Evolutionary conservation across 2,797 vertebrate genomes (phyloP).

Genomic region (Eremophila alpestris): DNA sequence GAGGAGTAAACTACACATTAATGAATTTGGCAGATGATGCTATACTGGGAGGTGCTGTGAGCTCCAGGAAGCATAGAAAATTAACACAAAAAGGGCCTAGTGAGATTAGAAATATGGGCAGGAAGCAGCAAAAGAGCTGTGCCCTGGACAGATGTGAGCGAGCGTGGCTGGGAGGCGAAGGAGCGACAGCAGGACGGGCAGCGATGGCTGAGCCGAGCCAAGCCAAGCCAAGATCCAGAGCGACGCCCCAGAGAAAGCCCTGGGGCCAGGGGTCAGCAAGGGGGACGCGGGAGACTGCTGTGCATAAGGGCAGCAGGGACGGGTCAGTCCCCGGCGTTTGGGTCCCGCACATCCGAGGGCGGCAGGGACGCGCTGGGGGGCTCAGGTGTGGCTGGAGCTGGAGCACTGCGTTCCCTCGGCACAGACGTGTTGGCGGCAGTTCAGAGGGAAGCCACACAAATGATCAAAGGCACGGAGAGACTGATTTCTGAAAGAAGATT

Average conservation of each 20-base stretch:
- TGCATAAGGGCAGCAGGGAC: fast-evolving
- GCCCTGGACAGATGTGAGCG: neutral
- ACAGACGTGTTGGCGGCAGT: fast-evolving
- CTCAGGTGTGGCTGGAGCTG: neutral
- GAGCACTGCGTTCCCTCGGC: fast-evolving
- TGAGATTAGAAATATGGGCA: slow-evolving; percentile 29
- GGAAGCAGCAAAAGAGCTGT: neutral
- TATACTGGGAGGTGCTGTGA: slow-evolving; percentile 56
- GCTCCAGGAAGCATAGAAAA: slow-evolving; percentile 45
- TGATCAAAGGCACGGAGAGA: slow-evolving; percentile 45
- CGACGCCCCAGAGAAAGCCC: neutral
- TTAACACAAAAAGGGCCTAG: slow-evolving; percentile 46
- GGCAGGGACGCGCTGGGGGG: neutral
- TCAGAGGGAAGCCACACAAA: neutral
- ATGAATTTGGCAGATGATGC: slow-evolving; percentile 71
- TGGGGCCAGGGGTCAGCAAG: neutral
- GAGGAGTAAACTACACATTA: slow-evolving; percentile 68
- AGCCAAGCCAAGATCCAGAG: neutral
- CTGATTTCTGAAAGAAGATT: slow-evolving; percentile 58
- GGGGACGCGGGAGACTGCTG: neutral
- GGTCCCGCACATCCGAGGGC: fast-evolving
- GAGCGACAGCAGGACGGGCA: neutral
- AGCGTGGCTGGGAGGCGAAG: neutral
- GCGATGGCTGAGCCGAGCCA: neutral
- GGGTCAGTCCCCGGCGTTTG: fast-evolving